phyloP scores from a whole-genome alignment of 2,113 vertebrate species.

The Notiomystis cincta region DNA sequence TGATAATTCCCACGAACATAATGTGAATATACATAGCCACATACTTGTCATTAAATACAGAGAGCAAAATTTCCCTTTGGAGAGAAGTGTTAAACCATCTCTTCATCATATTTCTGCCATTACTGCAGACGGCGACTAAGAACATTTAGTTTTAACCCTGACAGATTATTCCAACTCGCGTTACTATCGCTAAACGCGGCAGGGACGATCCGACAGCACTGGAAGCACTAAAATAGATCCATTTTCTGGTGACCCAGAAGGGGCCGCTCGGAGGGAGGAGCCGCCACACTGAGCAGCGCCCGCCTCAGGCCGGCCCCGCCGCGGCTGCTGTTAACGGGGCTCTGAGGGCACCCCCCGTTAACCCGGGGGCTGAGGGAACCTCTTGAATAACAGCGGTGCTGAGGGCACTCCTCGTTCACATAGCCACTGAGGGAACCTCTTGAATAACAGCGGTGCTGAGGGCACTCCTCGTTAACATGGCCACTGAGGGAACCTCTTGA shows the following conservation, averaged over 20 bases:
- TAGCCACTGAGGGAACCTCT: too few species aligned
- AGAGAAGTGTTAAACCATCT: not conserved
- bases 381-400: not conserved
- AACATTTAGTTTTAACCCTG: rapidly evolving
- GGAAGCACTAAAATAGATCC: rapidly evolving
- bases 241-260: rapidly evolving
- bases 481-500: too few species aligned
- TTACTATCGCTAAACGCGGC: rapidly evolving
- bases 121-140: not conserved
- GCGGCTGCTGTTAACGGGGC: not conserved
- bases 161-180: rapidly evolving
- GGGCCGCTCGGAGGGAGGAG: not conserved
- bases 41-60: not conserved
- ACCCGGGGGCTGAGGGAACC: too few species aligned
- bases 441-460: not conserved
- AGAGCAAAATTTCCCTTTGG: not conserved
- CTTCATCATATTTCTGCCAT: not conserved
- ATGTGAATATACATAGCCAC: rapidly evolving
- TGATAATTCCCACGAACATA: not conserved
- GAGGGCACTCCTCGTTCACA: not conserved
- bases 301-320: not conserved
- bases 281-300: rapidly evolving
- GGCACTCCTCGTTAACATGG: not conserved
- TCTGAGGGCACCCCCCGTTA: too few species aligned
- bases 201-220: rapidly evolving